Evolutionary conservation across 2,888 invertebrate species (phyloP).

Genomic region (Aplocera efformata): DNA sequence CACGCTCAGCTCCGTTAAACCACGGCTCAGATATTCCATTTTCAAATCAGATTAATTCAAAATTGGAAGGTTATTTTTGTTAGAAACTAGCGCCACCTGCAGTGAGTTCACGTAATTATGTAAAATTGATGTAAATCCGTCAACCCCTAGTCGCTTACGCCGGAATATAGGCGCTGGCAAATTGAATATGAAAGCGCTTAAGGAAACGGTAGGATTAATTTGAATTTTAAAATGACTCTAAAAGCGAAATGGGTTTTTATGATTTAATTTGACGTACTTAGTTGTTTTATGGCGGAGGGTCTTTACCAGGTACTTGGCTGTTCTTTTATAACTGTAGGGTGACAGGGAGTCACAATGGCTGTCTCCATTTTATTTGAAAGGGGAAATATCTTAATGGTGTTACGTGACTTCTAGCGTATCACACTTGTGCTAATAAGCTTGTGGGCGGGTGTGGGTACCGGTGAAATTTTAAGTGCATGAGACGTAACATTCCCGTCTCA

Average conservation of each 20-base stretch:
- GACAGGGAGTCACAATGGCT: too few relatives aligned
- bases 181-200: constrained; percentile 38
- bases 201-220: constrained; percentile 33
- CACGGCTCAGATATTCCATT: not conserved
- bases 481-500: too few relatives aligned
- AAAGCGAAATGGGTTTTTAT: constrained; percentile 17
- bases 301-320: not conserved
- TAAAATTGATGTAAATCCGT: constrained; percentile 52
- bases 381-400: too few relatives aligned
- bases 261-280: constrained; percentile 12
- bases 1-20: too few relatives aligned
- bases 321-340: too few relatives aligned
- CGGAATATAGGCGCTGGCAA: constrained; percentile 35
- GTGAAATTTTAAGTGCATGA: too few relatives aligned
- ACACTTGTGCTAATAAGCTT: too few relatives aligned
- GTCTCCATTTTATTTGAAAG: too few relatives aligned
- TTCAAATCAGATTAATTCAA: constrained; percentile 14
- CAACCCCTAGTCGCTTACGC: constrained; percentile 31
- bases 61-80: constrained; percentile 21
- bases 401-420: too few relatives aligned
- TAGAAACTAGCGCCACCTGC: constrained; percentile 27
- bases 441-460: too few relatives aligned
- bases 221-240: constrained; percentile 37
- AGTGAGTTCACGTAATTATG: constrained; percentile 42
- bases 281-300: not conserved